Base-by-base conservation (phyloP, 2,888 invertebrate genomes). In the Chrysomela aeneicollis region DNA sequence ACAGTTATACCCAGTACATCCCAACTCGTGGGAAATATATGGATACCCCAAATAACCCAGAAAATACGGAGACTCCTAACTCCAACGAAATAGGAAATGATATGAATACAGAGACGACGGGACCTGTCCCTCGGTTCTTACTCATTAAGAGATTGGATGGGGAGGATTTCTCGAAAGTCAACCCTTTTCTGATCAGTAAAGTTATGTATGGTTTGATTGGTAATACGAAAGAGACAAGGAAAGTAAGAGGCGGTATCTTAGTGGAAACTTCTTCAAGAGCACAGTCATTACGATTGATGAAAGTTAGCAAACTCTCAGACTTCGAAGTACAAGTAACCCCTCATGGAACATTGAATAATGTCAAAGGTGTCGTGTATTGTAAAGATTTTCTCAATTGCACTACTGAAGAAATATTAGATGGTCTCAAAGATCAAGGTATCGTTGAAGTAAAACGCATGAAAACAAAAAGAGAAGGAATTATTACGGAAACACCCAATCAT, bases 161-260 rank as follows among this genome's bases (percentile, higher is more conserved):
- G 35, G 50, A 42, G 32, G 52, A 32, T 21, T 60, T 60, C 18
- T 21, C 51, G 19, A 52, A 49, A 42, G 47, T 35, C n/a, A 60
- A 26, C 46, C 21, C 58, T 15, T 58, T 58, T 21, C 12, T 21
- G 4, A 58, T 52, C 12, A 49, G 49, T 19, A 30, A 59, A 18
- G 50, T 49, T 19, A 30, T 52, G n/a, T 37, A 49, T 60, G 37
- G 52, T 59, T 49, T 59, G 49, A 59, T 59, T 35, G 22, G 49
- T 17, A 32, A 46, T 10, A 47, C 47, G 12, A 50, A 15, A 26
- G 32, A 49, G 4, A 32, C 17, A 46, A 59, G 49, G 17, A 59
- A 59, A 47, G 26, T 47, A 47, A 59, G 26, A 22, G 58, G 10
- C 15, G 58, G 49, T 21, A 30, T 59, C 10, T 30, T 59, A 47